These are phyloP conservation scores for Synergus umbraculus DNA, from an alignment of 2,888 invertebrate genomes.

Conservation along the genomic window DNA sequence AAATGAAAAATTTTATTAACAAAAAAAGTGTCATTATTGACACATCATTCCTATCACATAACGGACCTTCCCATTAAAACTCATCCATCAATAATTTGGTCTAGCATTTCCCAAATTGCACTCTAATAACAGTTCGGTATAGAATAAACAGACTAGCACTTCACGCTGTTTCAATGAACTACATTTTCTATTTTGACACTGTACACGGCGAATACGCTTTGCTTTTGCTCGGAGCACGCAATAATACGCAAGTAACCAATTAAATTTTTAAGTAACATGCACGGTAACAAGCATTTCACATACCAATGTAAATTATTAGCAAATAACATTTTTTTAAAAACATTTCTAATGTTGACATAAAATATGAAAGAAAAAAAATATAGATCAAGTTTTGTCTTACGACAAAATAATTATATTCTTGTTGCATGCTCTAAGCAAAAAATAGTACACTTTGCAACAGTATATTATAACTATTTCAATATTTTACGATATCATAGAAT, in stretches of 20 bases:
- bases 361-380: not conserved
- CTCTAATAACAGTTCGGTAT: slow-evolving; percentile 49
- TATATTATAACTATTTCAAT: slow-evolving; percentile 62
- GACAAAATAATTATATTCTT: slow-evolving; percentile 4
- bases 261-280: slow-evolving; percentile 23
- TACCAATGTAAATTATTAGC: slow-evolving; percentile 1
- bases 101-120: slow-evolving; percentile 46
- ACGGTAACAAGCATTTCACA: not conserved
- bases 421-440: slow-evolving; percentile 52
- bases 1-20: slow-evolving; percentile 11
- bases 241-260: slow-evolving; percentile 2
- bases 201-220: slow-evolving; percentile 46
- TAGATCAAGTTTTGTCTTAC: not conserved
- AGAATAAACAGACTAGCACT: slow-evolving; percentile 59
- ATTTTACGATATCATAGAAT: slow-evolving; percentile 62
- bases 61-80: slow-evolving; percentile 18
- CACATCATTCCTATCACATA: slow-evolving; percentile 34
- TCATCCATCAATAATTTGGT: slow-evolving; percentile 43
- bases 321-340: not conserved
- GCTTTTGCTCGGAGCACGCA: slow-evolving; percentile 48
- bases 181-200: slow-evolving; percentile 41
- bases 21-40: slow-evolving; percentile 18
- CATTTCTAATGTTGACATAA: not conserved
- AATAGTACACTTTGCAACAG: slow-evolving; percentile 58
- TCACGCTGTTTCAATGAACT: slow-evolving; percentile 33